Conservation (phyloP, 2,113 vertebrate genomes). For the Phainopepla nitens region DNA sequence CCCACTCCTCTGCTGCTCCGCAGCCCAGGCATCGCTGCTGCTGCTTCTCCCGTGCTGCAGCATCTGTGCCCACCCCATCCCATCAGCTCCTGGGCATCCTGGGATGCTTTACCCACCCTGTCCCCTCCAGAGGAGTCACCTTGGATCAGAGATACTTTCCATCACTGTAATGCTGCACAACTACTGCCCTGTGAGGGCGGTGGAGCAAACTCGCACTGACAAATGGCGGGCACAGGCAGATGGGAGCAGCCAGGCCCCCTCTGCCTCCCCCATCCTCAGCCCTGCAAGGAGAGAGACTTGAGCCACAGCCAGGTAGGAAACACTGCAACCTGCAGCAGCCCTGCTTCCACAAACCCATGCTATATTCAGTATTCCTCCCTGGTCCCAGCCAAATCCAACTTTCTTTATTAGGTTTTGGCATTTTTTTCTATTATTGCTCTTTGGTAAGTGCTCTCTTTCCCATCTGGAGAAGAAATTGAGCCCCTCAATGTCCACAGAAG, state of each 20-base stretch:
- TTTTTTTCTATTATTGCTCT: not conserved
- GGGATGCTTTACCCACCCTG: not conserved
- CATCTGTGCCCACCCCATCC: not conserved
- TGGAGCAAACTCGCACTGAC: not conserved
- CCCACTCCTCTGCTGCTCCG: not conserved
- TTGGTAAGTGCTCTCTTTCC: not conserved
- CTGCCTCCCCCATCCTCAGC: not conserved
- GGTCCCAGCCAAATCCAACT: not conserved
- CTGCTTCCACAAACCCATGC: not conserved
- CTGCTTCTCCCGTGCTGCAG: not conserved
- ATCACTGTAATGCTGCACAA: not conserved
- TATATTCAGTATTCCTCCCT: not conserved
- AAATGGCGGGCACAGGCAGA: not conserved
- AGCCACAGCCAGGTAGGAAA: not conserved
- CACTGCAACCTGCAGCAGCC: rapidly evolving
- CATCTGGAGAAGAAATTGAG: not conserved
- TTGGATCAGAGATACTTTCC: not conserved
- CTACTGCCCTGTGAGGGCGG: not conserved
- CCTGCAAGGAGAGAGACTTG: not conserved
- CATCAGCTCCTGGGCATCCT: not conserved
- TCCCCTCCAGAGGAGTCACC: not conserved
- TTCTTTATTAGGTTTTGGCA: not conserved
- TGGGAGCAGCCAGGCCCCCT: not conserved
- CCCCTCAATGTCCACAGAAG: not conserved
- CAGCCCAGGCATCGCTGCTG: rapidly evolving